Percentiles rank a stretch among this genome's conserved stretches.
Conservation (phyloP, 2,797 vertebrate species). For the Neosilurus mollespiculum region DNA sequence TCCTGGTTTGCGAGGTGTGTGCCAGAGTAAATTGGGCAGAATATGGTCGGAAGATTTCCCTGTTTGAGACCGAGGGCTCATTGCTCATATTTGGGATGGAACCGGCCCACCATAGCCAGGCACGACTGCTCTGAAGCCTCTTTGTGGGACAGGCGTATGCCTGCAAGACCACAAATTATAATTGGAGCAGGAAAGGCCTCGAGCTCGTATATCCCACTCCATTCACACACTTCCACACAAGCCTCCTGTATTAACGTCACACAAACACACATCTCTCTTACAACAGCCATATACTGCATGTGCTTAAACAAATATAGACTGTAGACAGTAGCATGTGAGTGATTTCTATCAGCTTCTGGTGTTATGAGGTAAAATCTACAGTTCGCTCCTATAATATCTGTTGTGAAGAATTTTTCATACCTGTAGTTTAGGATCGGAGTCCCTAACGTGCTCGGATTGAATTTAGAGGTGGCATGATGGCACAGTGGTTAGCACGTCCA, state of each 20-base stretch:
- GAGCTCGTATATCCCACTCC: constrained; percentile 55
- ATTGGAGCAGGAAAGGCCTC: constrained; percentile 77
- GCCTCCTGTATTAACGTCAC: constrained; percentile 50
- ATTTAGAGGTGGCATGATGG: not conserved
- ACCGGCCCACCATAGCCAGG: constrained; percentile 73
- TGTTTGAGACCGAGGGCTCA: constrained; percentile 73
- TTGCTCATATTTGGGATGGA: constrained; percentile 80
- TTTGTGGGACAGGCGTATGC: constrained; percentile 86
- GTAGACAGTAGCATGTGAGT: not conserved
- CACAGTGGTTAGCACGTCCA: no score
- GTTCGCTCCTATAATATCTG: not conserved
- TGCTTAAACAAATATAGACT: not conserved
- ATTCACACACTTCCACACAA: constrained; percentile 34
- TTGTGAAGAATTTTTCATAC: not conserved
- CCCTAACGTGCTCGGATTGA: not conserved
- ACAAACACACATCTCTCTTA: constrained; percentile 65
- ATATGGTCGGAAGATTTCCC: constrained; percentile 83
- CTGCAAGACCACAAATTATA: constrained; percentile 90
- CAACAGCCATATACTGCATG: not conserved
- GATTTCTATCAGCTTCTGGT: not conserved
- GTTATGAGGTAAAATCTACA: constrained; percentile 1
- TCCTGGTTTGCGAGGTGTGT: constrained; percentile 63
- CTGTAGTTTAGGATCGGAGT: not conserved
- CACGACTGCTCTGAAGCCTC: constrained; percentile 83
- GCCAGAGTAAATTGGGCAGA: constrained; percentile 79